Conservation (phyloP, 2,888 invertebrate species). For the Tachina fera region DNA sequence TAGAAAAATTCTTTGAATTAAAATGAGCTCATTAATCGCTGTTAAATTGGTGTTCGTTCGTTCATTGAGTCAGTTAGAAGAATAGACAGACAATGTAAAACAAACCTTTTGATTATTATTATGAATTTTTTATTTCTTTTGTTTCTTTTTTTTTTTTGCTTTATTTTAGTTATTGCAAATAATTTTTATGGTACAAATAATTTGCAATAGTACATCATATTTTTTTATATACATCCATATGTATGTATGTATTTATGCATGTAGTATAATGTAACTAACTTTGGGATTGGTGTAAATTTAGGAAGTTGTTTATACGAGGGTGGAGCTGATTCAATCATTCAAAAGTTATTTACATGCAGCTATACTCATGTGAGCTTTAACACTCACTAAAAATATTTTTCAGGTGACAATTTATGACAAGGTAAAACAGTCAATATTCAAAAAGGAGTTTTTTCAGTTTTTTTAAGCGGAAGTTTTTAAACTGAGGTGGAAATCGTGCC, state of each 20-base stretch:
- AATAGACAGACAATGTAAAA: conserved; percentile 7
- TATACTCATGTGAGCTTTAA: too few species aligned
- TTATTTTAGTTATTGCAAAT: conserved; percentile 47
- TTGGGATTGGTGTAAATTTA: conserved; percentile 22
- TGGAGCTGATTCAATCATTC: neutral
- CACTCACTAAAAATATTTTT: too few species aligned
- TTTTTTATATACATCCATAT: neutral
- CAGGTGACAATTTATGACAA: too few species aligned
- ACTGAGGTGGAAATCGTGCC: too few species aligned
- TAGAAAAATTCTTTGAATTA: conserved; percentile 61
- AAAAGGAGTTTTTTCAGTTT: too few species aligned
- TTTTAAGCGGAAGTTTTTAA: too few species aligned
- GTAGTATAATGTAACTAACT: conserved; percentile 26
- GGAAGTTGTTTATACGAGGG: conserved; percentile 13
- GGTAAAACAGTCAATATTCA: too few species aligned
- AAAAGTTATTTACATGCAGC: too few species aligned
- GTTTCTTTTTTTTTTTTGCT: neutral
- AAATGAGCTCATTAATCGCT: conserved; percentile 68
- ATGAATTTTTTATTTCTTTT: neutral
- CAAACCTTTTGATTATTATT: conserved; percentile 2
- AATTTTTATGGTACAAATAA: conserved; percentile 44
- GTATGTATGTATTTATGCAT: neutral
- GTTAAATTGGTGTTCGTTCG: conserved; percentile 32
- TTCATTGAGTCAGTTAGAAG: conserved; percentile 26
- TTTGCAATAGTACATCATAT: conserved; percentile 37